These are phyloP conservation scores for Gouania willdenowi DNA, from an alignment of 2,797 vertebrate genomes.

Conservation along the genomic window DNA sequence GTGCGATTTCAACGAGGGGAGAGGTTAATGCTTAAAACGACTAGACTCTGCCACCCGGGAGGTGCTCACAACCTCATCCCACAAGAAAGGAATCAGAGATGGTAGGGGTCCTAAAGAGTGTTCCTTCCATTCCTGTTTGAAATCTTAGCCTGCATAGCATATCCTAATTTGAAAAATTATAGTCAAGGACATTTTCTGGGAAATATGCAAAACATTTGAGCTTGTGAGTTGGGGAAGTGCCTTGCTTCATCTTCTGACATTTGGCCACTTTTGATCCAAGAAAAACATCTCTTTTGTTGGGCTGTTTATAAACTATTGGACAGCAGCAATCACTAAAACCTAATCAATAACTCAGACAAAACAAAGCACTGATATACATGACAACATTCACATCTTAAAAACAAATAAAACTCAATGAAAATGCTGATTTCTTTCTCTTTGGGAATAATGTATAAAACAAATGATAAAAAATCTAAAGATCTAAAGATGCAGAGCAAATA, in stretches of 20 bases:
- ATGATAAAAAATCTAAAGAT: background rate
- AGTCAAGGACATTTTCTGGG: conserved; percentile 19
- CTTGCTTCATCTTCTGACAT: conserved; percentile 48
- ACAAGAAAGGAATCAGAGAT: background rate
- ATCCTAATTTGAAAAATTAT: conserved; percentile 41
- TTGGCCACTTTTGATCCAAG: conserved; percentile 44
- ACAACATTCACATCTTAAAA: conserved; percentile 74
- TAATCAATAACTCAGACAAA: conserved; percentile 63
- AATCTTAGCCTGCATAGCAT: conserved; percentile 21
- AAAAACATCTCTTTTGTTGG: conserved; percentile 45
- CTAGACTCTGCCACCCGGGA: conserved; percentile 33
- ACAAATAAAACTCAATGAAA: conserved; percentile 59
- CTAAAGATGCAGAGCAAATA: background rate
- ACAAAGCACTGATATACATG: conserved; percentile 55
- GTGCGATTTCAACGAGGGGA: conserved; percentile 43
- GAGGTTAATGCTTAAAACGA: conserved; percentile 22
- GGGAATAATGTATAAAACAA: background rate
- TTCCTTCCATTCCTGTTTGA: conserved; percentile 1
- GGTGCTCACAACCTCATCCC: conserved; percentile 17
- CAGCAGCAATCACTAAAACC: conserved; percentile 54
- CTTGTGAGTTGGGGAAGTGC: conserved; percentile 7
- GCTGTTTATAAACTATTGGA: conserved; percentile 43
- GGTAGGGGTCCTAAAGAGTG: conserved; percentile 7
- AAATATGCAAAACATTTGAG: conserved; percentile 23
- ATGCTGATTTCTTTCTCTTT: conserved; percentile 29